Percentiles rank a stretch among this genome's conserved stretches.
Evolutionary conservation across 2,113 vertebrate genomes (phyloP).

Genomic region (Leptobrachium leishanense): DNA sequence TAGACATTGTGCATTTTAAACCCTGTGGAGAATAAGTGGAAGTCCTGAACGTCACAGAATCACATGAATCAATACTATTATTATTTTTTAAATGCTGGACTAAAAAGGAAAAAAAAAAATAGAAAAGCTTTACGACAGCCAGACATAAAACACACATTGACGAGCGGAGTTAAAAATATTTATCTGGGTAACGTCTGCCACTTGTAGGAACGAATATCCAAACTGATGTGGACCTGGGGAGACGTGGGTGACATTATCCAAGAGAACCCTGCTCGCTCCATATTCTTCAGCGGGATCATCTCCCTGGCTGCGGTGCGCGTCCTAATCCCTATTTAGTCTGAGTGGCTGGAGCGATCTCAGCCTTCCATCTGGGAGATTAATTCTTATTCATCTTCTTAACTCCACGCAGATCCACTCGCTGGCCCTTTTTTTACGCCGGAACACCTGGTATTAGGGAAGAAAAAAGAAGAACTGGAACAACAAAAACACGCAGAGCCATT

Average conservation of each 20-base stretch:
- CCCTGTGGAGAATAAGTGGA: too few relatives aligned
- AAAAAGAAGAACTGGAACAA: background rate
- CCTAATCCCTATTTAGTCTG: slow-evolving; percentile 52
- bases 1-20: too few relatives aligned
- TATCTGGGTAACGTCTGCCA: too few relatives aligned
- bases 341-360: slow-evolving; percentile 51
- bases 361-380: slow-evolving; percentile 75
- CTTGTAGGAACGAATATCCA: background rate
- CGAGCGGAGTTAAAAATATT: too few relatives aligned
- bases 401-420: slow-evolving; percentile 57
- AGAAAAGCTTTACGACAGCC: too few relatives aligned
- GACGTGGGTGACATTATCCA: background rate
- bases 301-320: background rate
- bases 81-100: too few relatives aligned
- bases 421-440: background rate
- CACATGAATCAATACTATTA: too few relatives aligned
- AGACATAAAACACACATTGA: too few relatives aligned
- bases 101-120: too few relatives aligned
- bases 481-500: background rate
- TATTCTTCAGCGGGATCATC: background rate
- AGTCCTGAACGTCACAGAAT: too few relatives aligned
- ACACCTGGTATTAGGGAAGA: background rate
- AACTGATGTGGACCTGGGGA: background rate
- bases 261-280: background rate
- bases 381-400: slow-evolving; percentile 77